Evolutionary conservation across 2,797 vertebrate species (phyloP), one percentile per base, ranked within the genome.

Genomic region (Sebastes taczanowskii): DNA sequence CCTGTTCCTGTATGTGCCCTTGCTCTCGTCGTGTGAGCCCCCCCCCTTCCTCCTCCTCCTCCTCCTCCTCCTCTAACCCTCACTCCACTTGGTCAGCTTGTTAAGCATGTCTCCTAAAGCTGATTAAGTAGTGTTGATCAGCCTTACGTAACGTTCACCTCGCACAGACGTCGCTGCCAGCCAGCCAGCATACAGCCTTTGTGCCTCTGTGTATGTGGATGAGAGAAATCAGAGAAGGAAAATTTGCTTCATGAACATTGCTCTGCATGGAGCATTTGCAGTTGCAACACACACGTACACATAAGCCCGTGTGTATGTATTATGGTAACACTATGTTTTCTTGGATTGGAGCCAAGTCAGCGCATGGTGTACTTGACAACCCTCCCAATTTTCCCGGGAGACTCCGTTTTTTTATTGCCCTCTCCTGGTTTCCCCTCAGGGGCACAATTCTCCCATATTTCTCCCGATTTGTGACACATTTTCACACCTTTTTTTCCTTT

Each of bases 71-170:
- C 42, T 58, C 69, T 66, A 74, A 67, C 62, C 71, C 70, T 61
- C 20, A 32, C 66, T 66, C 66, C 72, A 83, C 89, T 91, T 80
- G 77, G 86, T 90, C 91, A 91, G 91, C 91, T 94, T 85, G 88
- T 95, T 95, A 95, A 95, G 91, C 90, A 89, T 60, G 88, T 90
- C 93, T 92, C 80, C 86, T 83, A 93, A 95, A 95, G 94, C 93
- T 93, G 93, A 94, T 94, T 95, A 94, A 91, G 92, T 86, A 83
- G 81, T 85, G 92, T 91, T 93, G 93, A 93, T 93, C 94, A 84
- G 85, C 84, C 89, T 95, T 95, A 93, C 53, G 22, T 90, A 94
- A 95, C 82, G 23, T 80, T 91, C 89, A 93, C 94, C 92, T 94
- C 88, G 25, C 78, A 75, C 83, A 81, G 89, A 92, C 86, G 56